A percentile compares a stretch with the other conserved stretches of the same genome.
These are phyloP conservation scores for Chinchilla lanigera DNA, from an alignment of 2,113 vertebrate species.

Conservation along the genomic window DNA sequence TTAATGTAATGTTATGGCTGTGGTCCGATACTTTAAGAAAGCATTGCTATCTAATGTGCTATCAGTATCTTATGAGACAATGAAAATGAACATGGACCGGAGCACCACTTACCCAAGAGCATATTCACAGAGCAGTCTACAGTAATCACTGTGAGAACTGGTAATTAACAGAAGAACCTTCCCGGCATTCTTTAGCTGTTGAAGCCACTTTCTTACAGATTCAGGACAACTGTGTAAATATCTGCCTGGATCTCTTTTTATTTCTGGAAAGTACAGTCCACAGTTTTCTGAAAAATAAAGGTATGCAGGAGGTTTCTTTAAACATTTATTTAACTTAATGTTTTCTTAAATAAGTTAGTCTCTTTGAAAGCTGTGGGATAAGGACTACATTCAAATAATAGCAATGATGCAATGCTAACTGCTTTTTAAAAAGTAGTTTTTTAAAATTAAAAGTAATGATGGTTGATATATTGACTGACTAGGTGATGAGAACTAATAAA, in stretches of 20 bases:
- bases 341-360: slow-evolving; percentile 51
- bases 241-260: slow-evolving; percentile 92
- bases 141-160: slow-evolving; percentile 98
- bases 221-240: slow-evolving; percentile 94
- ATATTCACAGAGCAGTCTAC: slow-evolving; percentile 94
- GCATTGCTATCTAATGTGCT: background rate
- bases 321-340: slow-evolving; percentile 32
- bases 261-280: slow-evolving; percentile 95
- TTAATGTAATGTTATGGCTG: background rate
- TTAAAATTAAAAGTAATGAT: background rate
- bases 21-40: accelerated
- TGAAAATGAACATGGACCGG: background rate
- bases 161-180: slow-evolving; percentile 95
- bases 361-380: background rate
- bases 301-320: slow-evolving; percentile 46
- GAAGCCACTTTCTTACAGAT: slow-evolving; percentile 94
- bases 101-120: slow-evolving; percentile 91
- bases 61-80: background rate
- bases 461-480: background rate
- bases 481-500: background rate
- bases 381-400: background rate
- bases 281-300: slow-evolving; percentile 90
- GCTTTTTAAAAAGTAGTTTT: background rate
- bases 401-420: background rate
- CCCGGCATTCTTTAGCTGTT: slow-evolving; percentile 91